Evolutionary conservation across 2,113 vertebrate genomes (phyloP).

Genomic region (Takifugu bimaculatus): DNA sequence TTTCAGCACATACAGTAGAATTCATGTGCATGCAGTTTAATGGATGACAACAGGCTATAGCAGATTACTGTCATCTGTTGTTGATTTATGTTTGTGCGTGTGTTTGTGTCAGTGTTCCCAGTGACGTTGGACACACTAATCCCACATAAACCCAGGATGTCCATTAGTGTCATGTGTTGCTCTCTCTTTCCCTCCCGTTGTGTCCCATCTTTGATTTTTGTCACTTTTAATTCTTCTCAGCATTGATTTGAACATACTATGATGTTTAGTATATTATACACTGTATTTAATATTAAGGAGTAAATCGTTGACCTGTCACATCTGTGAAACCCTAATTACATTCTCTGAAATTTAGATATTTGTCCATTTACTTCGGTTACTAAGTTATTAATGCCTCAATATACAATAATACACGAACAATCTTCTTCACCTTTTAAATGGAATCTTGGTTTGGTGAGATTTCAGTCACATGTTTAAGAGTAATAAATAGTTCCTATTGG

Average conservation of each 20-base stretch:
- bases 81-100: conserved; percentile 19
- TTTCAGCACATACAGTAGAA: not conserved
- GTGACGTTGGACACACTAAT: conserved; percentile 68
- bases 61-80: conserved; percentile 37
- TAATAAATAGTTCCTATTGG: too few relatives aligned
- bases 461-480: too few relatives aligned
- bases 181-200: conserved; percentile 38
- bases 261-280: not conserved
- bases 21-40: not conserved
- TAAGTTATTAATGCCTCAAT: too few relatives aligned
- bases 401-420: too few relatives aligned
- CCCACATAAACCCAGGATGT: conserved; percentile 61
- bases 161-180: conserved; percentile 62
- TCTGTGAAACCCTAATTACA: not conserved
- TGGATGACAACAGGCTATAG: conserved; percentile 27
- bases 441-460: too few relatives aligned
- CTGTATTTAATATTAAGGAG: not conserved
- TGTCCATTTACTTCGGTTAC: too few relatives aligned
- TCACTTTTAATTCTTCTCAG: not conserved
- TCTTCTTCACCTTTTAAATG: too few relatives aligned
- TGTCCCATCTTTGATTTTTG: conserved; percentile 13
- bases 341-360: too few relatives aligned
- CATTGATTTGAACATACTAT: too few relatives aligned
- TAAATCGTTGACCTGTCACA: conserved; percentile 9
- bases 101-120: conserved; percentile 41